Evolutionary conservation across 37 sponge, comb jelly and placozoan species (phyloP).

Genomic region (Corticium candelabrum): DNA sequence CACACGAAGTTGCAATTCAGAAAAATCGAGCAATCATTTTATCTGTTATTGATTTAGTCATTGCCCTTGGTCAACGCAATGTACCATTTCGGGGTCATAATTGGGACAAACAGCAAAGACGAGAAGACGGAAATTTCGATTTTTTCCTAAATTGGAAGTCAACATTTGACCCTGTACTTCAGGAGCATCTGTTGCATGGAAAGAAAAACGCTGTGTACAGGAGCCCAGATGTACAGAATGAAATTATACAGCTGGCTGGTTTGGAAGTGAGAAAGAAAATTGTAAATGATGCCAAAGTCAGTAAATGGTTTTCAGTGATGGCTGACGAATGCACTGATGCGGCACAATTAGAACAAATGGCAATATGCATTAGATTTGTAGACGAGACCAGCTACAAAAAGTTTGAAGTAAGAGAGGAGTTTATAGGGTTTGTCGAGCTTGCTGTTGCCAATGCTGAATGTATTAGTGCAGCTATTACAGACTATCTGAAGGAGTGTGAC

Average conservation of each 20-base stretch:
- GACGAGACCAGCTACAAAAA: too few species aligned
- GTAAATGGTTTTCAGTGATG: slow-evolving; percentile 32
- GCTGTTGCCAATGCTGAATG: too few species aligned
- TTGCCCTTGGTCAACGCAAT: slow-evolving; percentile 26
- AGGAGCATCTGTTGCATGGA: slow-evolving; percentile 18
- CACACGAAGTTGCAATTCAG: slow-evolving; percentile 5
- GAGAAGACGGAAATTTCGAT: slow-evolving; percentile 31
- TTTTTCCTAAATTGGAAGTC: slow-evolving; percentile 28
- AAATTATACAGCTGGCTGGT: slow-evolving; percentile 30
- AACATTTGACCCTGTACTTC: slow-evolving; percentile 30
- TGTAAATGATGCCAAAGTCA: slow-evolving; percentile 12
- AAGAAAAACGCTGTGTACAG: slow-evolving; percentile 32
- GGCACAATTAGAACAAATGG: slow-evolving; percentile 46
- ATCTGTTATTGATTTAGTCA: slow-evolving; percentile 22
- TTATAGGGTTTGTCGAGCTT: too few species aligned
- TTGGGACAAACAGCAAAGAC: too few species aligned
- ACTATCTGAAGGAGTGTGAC: too few species aligned
- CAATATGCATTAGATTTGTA: slow-evolving; percentile 42
- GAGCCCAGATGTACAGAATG: slow-evolving; percentile 33
- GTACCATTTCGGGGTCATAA: slow-evolving; percentile 34
- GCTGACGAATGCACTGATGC: slow-evolving; percentile 48
- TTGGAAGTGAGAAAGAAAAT: slow-evolving; percentile 19
- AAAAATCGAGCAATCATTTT: slow-evolving; percentile 5
- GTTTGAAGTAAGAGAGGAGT: too few species aligned
- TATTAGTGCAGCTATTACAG: too few species aligned